A percentile compares a stretch with the other conserved stretches of the same genome.
Conservation (phyloP, 2,888 invertebrate genomes). For the Lucinisca nassula region DNA sequence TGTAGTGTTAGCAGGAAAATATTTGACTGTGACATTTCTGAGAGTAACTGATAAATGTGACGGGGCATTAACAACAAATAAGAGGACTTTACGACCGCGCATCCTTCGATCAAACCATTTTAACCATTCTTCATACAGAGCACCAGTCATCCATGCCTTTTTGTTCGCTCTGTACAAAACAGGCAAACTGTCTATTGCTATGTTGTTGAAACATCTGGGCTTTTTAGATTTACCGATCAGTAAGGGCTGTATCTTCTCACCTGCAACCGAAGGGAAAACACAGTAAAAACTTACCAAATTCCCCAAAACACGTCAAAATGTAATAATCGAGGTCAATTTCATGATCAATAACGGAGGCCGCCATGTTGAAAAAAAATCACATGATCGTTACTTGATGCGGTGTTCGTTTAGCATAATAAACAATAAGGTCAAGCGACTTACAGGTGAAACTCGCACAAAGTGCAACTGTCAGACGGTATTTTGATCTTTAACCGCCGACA, state of each 20-base stretch:
- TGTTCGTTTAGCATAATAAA: not conserved
- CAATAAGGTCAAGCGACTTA: slow-evolving; percentile 1
- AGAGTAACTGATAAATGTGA: not conserved
- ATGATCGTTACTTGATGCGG: not conserved
- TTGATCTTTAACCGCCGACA: slow-evolving; percentile 19
- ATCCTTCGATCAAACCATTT: slow-evolving; percentile 20
- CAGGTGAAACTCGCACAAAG: slow-evolving; percentile 20
- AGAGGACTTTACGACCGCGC: not conserved
- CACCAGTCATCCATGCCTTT: not conserved
- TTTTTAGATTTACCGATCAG: not conserved
- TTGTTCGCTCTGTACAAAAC: not conserved
- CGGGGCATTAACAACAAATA: slow-evolving; percentile 24
- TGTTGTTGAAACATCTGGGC: not conserved
- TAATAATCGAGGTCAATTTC: not conserved
- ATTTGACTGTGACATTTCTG: not conserved
- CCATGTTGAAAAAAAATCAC: not conserved
- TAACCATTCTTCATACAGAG: slow-evolving; percentile 11
- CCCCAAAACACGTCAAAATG: not conserved
- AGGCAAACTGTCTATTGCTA: not conserved
- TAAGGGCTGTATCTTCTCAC: slow-evolving; percentile 28
- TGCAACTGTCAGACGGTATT: slow-evolving; percentile 26
- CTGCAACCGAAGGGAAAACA: not conserved
- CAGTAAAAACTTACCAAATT: not conserved
- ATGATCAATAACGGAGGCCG: not conserved
- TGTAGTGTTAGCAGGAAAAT: slow-evolving; percentile 4